Conservation (phyloP, 92 coral and sea anemone species). For the Actinostola sp. region DNA sequence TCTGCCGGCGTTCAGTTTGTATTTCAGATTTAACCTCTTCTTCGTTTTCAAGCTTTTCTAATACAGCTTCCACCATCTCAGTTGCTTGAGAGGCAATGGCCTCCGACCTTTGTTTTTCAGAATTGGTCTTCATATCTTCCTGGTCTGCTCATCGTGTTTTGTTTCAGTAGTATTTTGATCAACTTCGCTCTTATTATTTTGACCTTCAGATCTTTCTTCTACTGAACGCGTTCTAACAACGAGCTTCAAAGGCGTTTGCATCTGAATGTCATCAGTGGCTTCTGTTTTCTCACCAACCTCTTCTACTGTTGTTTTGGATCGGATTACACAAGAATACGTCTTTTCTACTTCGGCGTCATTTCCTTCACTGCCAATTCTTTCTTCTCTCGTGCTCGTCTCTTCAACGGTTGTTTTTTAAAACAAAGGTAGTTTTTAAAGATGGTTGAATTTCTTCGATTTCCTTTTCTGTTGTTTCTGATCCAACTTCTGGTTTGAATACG, state of each 20-base stretch:
- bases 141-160: background rate
- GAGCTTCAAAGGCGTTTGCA: background rate
- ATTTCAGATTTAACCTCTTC: background rate
- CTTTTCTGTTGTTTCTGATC: background rate
- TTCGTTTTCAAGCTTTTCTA: slow-evolving; percentile 22
- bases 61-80: slow-evolving; percentile 5
- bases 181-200: background rate
- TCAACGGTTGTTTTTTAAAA: background rate
- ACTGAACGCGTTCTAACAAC: slow-evolving; percentile 16
- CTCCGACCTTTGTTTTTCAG: background rate
- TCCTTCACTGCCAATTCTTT: background rate
- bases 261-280: background rate
- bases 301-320: slow-evolving; percentile 9
- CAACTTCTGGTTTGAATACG: background rate
- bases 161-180: background rate
- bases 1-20: background rate
- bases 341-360: slow-evolving; percentile 1
- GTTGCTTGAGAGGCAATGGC: slow-evolving; percentile 24
- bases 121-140: too few relatives aligned
- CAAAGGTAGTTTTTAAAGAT: slow-evolving; percentile 8
- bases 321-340: slow-evolving; percentile 2
- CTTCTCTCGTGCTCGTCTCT: slow-evolving; percentile 1
- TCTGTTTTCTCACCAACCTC: background rate
- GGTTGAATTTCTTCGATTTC: background rate
- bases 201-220: slow-evolving; percentile 9